These are phyloP conservation scores for Eumaeus atala DNA, from an alignment of 1,140 invertebrate genomes.

Conservation along the genomic window DNA sequence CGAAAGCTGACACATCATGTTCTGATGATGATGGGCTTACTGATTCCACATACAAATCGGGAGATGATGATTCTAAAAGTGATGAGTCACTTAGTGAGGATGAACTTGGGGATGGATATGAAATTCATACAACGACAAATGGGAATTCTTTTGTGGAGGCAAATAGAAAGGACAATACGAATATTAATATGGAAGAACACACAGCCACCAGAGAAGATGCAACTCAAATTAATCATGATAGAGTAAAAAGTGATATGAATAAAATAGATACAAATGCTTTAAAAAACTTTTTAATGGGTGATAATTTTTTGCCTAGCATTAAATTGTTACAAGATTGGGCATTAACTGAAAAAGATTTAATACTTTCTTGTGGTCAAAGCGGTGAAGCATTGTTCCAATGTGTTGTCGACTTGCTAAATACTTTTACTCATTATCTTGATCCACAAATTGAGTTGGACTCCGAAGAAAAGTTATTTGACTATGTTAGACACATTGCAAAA, in stretches of 20 bases:
- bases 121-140: slow-evolving; percentile 20
- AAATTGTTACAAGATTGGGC: slow-evolving; percentile 66
- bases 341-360: slow-evolving; percentile 64
- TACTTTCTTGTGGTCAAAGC: slow-evolving; percentile 66
- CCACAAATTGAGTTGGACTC: slow-evolving; percentile 35
- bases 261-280: slow-evolving; percentile 31
- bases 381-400: slow-evolving; percentile 67
- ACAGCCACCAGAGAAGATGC: slow-evolving; percentile 20
- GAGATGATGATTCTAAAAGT: slow-evolving; percentile 54
- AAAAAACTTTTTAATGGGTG: slow-evolving; percentile 55
- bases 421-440: slow-evolving; percentile 58
- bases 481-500: slow-evolving; percentile 48
- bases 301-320: slow-evolving; percentile 61
- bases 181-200: slow-evolving; percentile 20
- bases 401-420: slow-evolving; percentile 68
- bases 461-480: slow-evolving; percentile 42
- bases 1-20: slow-evolving; percentile 45
- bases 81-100: slow-evolving; percentile 40
- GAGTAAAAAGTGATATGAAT: slow-evolving; percentile 13
- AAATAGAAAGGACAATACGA: slow-evolving; percentile 12
- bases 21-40: slow-evolving; percentile 46
- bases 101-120: slow-evolving; percentile 27
- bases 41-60: slow-evolving; percentile 54
- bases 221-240: slow-evolving; percentile 4
- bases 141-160: slow-evolving; percentile 2